Percentiles rank a stretch among this genome's conserved stretches.
Conservation (phyloP, 2,113 vertebrate species). For the Vulpes ferrilata region DNA sequence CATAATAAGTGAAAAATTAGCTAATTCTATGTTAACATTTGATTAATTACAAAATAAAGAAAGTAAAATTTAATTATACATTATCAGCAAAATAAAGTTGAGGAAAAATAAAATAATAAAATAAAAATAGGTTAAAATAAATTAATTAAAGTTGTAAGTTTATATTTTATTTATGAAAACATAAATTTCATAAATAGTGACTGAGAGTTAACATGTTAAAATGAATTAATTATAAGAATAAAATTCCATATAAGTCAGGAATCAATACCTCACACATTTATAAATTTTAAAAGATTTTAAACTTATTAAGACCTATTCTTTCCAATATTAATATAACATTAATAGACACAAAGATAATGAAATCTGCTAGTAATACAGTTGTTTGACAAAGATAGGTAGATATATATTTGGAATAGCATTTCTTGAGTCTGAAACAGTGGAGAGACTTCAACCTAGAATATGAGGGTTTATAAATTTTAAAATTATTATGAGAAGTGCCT, state of each 20-base stretch:
- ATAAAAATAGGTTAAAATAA: not conserved
- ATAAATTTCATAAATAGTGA: not conserved
- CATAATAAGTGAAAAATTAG: not conserved
- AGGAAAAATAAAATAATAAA: not conserved
- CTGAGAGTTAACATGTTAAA: not conserved
- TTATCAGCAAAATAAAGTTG: not conserved
- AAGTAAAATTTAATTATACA: not conserved
- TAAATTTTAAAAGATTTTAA: not conserved
- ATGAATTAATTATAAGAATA: not conserved
- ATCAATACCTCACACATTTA: not conserved
- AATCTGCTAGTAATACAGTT: not conserved
- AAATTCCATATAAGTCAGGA: not conserved
- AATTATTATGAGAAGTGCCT: not conserved
- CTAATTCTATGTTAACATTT: not conserved
- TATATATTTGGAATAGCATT: not conserved
- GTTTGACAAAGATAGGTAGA: not conserved
- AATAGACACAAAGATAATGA: not conserved
- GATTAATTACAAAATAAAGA: not conserved
- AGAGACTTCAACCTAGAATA: not conserved
- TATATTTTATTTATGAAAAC: not conserved
- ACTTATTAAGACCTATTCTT: not conserved
- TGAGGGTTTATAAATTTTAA: not conserved
- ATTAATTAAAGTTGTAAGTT: not conserved
- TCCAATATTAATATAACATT: not conserved
- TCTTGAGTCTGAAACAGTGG: not conserved